These are phyloP conservation scores for Aurelia coerulea DNA, from an alignment of 30 jellyfish, hydroid and myxozoan genomes.

Conservation along the genomic window DNA sequence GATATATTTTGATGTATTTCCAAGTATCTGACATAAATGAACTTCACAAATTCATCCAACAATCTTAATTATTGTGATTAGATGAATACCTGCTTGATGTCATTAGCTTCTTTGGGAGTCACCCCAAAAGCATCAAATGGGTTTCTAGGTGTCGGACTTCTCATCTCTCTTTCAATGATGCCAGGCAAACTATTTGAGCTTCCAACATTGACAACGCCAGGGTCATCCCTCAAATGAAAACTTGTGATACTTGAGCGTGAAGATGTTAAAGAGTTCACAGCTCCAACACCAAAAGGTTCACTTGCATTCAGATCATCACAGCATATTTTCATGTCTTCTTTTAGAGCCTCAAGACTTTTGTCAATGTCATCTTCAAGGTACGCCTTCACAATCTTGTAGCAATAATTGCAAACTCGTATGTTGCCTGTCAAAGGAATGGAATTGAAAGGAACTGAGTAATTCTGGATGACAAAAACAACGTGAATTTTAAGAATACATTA, in stretches of 20 bases:
- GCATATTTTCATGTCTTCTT: conserved; percentile 73
- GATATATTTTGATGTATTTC: too few relatives aligned
- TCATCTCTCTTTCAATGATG: conserved; percentile 66
- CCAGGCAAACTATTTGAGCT: conserved; percentile 79
- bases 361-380: conserved; percentile 86
- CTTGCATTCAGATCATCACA: conserved; percentile 49
- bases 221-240: conserved; percentile 41
- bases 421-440: conserved; percentile 57
- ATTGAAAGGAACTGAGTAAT: too few relatives aligned
- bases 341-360: conserved; percentile 86
- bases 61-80: too few relatives aligned
- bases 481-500: too few relatives aligned
- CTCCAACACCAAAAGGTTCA: conserved; percentile 61
- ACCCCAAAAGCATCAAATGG: conserved; percentile 98
- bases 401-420: conserved; percentile 94
- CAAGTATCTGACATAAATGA: too few relatives aligned
- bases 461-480: too few relatives aligned
- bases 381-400: conserved; percentile 91
- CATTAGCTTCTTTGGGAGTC: conserved; percentile 91
- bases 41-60: too few relatives aligned
- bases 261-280: conserved; percentile 71
- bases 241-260: conserved; percentile 65
- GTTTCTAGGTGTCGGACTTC: conserved; percentile 75
- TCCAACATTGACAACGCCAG: conserved; percentile 52
- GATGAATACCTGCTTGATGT: conserved; percentile 80